Evolutionary conservation across 2,797 vertebrate genomes (phyloP).

Genomic region (Vireo griseus): DNA sequence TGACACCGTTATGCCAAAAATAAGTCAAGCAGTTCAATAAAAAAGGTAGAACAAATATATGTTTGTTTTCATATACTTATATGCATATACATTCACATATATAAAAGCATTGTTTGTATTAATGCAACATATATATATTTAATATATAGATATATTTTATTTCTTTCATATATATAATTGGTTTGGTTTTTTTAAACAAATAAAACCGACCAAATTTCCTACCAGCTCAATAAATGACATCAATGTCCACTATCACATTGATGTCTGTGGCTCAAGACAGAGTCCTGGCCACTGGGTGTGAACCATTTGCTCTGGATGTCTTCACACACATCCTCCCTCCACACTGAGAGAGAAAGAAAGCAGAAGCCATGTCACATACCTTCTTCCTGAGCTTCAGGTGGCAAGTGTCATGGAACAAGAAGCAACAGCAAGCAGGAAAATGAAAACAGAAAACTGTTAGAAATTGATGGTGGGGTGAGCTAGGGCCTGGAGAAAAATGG

Average conservation of each 20-base stretch:
- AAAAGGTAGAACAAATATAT: not conserved
- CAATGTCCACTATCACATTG: not conserved
- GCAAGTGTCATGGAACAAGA: slow-evolving; percentile 54
- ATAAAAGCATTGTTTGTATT: not conserved
- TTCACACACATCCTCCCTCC: not conserved
- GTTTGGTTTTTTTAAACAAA: not conserved
- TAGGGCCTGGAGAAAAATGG: not conserved
- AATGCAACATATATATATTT: not conserved
- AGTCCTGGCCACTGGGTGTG: not conserved
- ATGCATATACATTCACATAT: not conserved
- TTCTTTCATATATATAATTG: not conserved
- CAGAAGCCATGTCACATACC: slow-evolving; percentile 80
- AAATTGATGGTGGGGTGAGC: not conserved
- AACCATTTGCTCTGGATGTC: not conserved
- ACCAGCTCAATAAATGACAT: slow-evolving; percentile 35
- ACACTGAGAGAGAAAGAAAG: not conserved
- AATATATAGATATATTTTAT: not conserved
- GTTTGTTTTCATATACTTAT: not conserved
- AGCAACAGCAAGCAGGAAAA: slow-evolving; percentile 47
- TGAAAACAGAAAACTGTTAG: slow-evolving; percentile 39
- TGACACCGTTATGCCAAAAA: not conserved
- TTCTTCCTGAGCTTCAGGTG: slow-evolving; percentile 75
- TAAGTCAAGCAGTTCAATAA: not conserved
- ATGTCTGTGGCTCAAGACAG: not conserved
- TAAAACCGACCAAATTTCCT: not conserved